Conservation (phyloP, 2,888 invertebrate genomes). For the Pyralis farinalis region DNA sequence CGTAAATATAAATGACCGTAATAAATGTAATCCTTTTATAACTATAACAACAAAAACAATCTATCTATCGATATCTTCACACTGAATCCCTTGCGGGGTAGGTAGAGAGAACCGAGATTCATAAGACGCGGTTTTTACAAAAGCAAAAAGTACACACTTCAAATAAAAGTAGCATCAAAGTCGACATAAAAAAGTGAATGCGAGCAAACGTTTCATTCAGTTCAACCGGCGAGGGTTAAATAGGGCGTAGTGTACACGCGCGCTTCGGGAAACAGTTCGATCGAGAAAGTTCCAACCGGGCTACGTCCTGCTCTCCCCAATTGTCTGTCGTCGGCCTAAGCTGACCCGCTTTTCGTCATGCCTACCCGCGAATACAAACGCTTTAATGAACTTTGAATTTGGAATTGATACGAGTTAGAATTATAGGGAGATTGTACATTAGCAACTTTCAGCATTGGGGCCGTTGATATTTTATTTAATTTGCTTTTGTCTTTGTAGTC, state of each 20-base stretch:
- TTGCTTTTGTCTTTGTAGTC: too few relatives aligned
- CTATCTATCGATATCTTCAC: too few relatives aligned
- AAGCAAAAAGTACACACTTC: too few relatives aligned
- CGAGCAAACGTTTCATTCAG: constrained; percentile 2
- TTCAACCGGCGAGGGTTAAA: constrained; percentile 4
- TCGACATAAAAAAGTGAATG: constrained; percentile 6
- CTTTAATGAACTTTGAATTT: constrained; percentile 12
- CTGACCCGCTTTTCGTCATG: constrained; percentile 28
- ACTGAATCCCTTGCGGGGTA: too few relatives aligned
- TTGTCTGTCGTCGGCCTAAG: constrained; percentile 21
- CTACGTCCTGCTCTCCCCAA: constrained; percentile 17
- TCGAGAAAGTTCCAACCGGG: constrained; percentile 24
- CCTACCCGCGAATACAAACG: constrained; percentile 3
- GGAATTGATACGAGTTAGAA: constrained; percentile 4
- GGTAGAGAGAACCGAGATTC: too few relatives aligned
- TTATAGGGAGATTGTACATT: constrained; percentile 1
- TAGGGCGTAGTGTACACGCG: constrained; percentile 10
- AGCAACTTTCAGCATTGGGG: not conserved
- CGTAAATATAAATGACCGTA: too few relatives aligned
- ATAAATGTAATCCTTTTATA: too few relatives aligned
- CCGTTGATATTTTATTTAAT: too few relatives aligned
- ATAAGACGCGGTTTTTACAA: too few relatives aligned
- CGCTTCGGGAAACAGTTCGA: constrained; percentile 25
- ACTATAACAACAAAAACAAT: too few relatives aligned
- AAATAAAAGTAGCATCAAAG: constrained; percentile 8